phyloP scores from a whole-genome alignment of 2,113 vertebrate species.

The Cyanoderma ruficeps region DNA sequence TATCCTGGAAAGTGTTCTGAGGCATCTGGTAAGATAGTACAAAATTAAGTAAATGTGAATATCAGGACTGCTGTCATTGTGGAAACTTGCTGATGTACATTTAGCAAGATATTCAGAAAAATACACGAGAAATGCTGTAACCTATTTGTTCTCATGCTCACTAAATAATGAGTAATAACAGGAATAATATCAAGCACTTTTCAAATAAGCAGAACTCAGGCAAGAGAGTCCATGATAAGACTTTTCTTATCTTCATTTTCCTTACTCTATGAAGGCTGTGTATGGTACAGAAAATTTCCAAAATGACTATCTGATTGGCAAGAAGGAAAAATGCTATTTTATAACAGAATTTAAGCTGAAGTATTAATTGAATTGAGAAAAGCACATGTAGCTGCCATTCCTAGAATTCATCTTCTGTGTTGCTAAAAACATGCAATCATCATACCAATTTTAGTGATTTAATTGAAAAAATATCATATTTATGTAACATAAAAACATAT shows the following conservation, averaged over 20 bases:
- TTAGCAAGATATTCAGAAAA: not conserved
- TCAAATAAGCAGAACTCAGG: not conserved
- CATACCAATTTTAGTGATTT: not conserved
- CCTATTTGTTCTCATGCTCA: not conserved
- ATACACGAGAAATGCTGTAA: not conserved
- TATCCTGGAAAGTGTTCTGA: not conserved
- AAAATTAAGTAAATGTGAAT: not conserved
- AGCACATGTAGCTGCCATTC: not conserved
- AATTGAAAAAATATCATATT: not conserved
- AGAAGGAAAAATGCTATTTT: not conserved
- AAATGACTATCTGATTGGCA: not conserved
- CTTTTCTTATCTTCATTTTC: not conserved
- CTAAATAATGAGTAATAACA: not conserved
- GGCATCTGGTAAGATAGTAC: not conserved
- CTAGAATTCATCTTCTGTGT: not conserved
- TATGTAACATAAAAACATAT: not conserved
- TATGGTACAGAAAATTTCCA: not conserved
- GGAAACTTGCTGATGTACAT: not conserved
- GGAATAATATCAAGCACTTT: not conserved
- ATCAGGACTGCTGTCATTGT: not conserved
- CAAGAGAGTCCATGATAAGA: not conserved
- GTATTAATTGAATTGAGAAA: not conserved
- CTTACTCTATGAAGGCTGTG: not conserved
- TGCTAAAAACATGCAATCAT: not conserved
- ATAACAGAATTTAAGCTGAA: not conserved